Conservation (phyloP, 2,113 vertebrate genomes). For the Aythya baeri region DNA sequence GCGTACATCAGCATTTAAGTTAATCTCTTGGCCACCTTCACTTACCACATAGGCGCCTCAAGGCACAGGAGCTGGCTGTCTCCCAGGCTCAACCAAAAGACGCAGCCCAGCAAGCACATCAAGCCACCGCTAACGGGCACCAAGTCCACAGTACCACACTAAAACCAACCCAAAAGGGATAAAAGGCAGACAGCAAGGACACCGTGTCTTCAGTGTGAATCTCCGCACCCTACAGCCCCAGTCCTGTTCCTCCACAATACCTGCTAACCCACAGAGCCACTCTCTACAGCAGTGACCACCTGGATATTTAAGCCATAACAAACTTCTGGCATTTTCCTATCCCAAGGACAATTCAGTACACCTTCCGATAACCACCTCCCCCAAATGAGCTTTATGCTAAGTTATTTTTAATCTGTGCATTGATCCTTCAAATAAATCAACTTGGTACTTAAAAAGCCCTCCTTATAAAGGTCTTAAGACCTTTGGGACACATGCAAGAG, state of each 20-base stretch:
- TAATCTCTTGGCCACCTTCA: neutral
- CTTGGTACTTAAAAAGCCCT: neutral
- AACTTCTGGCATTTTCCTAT: neutral
- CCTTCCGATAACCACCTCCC: neutral
- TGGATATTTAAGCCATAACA: neutral
- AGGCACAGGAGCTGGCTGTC: neutral
- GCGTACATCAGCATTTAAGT: neutral
- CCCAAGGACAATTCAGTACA: neutral
- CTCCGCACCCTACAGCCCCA: neutral
- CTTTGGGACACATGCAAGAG: neutral
- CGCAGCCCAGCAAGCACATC: neutral
- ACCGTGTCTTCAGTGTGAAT: neutral
- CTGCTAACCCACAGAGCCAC: neutral
- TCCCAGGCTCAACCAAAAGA: neutral
- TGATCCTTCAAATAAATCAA: neutral
- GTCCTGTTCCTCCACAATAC: neutral
- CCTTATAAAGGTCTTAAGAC: neutral
- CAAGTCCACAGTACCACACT: accelerated
- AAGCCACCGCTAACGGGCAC: neutral
- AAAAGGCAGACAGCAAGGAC: neutral
- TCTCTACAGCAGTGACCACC: neutral
- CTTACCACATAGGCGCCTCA: neutral
- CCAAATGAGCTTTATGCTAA: neutral
- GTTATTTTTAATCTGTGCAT: neutral
- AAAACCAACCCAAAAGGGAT: neutral